Percentiles rank a stretch among this genome's conserved stretches.
Evolutionary conservation across 2,888 invertebrate species (phyloP).

Genomic region (Tetragonisca angustula): DNA sequence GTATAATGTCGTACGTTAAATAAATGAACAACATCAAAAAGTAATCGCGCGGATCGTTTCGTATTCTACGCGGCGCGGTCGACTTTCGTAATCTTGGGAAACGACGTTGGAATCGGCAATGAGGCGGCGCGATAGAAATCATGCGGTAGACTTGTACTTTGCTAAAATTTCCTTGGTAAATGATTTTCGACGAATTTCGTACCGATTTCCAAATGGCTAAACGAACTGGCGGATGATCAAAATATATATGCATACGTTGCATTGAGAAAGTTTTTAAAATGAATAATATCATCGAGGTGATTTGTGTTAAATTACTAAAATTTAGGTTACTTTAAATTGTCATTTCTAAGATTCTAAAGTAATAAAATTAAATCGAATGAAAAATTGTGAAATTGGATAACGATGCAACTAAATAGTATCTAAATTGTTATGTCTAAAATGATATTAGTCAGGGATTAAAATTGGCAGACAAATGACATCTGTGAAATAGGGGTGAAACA

Average conservation of each 20-base stretch:
- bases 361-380: no score
- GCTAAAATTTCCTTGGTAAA: background rate
- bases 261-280: background rate
- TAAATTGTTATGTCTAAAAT: no score
- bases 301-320: no score
- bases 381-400: no score
- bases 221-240: background rate
- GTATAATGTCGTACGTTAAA: slow-evolving; percentile 21
- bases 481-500: background rate
- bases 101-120: slow-evolving; percentile 35
- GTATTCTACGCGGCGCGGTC: slow-evolving; percentile 5
- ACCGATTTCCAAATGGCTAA: background rate
- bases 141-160: background rate
- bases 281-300: no score
- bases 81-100: slow-evolving; percentile 30
- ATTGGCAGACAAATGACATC: background rate
- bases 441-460: no score
- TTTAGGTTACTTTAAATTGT: no score
- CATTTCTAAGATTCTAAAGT: no score
- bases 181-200: background rate
- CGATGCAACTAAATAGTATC: no score
- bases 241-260: background rate
- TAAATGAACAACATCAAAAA: slow-evolving; percentile 32
- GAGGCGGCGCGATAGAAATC: slow-evolving; percentile 11
- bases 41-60: slow-evolving; percentile 23